Conservation (phyloP, 2,797 vertebrate genomes). For the Furcifer pardalis region DNA sequence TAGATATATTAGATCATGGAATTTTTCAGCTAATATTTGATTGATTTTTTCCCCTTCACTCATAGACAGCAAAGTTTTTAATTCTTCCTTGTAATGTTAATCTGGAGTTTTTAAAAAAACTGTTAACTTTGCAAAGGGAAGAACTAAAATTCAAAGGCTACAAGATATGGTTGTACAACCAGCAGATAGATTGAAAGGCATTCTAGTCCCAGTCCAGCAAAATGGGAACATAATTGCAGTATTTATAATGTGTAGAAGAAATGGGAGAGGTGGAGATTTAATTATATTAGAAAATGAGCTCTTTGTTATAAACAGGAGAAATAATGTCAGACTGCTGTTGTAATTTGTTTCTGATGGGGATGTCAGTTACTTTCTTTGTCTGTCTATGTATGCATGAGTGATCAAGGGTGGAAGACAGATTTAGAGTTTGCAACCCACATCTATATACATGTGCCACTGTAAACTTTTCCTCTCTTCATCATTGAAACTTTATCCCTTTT, state of each 20-base stretch:
- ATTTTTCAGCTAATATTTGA: neutral
- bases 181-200: slow-evolving; percentile 72
- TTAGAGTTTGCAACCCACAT: neutral
- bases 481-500: neutral
- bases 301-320: neutral
- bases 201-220: slow-evolving; percentile 57
- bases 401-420: neutral
- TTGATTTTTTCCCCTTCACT: slow-evolving; percentile 27
- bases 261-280: neutral
- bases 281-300: neutral
- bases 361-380: neutral
- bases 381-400: neutral
- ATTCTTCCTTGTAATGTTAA: slow-evolving; percentile 59
- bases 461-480: too few species aligned
- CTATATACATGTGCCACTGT: neutral
- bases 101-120: slow-evolving; percentile 67
- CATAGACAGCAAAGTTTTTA: slow-evolving; percentile 44
- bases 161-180: slow-evolving; percentile 53
- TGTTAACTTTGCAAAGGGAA: slow-evolving; percentile 64
- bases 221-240: slow-evolving; percentile 50
- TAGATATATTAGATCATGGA: neutral
- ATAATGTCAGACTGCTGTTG: neutral
- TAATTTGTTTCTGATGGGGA: neutral
- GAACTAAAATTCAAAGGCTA: slow-evolving; percentile 62
- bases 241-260: slow-evolving; percentile 18